Percentiles rank a stretch among this genome's conserved stretches.
phyloP scores from a whole-genome alignment of 2,888 invertebrate genomes.

The Eupithecia inturbata region DNA sequence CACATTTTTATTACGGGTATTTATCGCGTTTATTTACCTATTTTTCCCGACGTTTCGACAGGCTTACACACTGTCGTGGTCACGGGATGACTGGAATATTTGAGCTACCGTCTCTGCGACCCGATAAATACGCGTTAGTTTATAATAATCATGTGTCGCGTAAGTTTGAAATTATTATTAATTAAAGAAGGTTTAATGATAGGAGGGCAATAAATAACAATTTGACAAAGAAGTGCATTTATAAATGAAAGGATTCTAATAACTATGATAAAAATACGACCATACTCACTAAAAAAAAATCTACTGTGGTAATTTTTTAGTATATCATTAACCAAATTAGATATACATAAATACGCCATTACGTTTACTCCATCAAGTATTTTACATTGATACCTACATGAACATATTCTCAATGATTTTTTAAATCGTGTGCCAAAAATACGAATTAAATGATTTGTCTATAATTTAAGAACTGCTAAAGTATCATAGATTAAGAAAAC shows the following conservation, averaged over 20 bases:
- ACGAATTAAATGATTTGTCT: slow-evolving; percentile 35
- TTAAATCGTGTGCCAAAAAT: slow-evolving; percentile 41
- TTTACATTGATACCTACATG: background rate
- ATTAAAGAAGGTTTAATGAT: slow-evolving; percentile 3
- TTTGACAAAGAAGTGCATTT: slow-evolving; percentile 27
- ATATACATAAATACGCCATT: background rate
- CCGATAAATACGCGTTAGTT: too few species aligned
- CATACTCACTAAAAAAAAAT: background rate
- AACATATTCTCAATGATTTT: slow-evolving; percentile 6
- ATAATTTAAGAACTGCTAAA: slow-evolving; percentile 7
- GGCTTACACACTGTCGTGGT: too few species aligned
- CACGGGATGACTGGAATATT: too few species aligned
- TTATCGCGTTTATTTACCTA: too few species aligned
- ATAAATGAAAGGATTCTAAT: background rate
- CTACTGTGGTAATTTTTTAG: background rate
- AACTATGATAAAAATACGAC: background rate
- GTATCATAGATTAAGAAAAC: background rate
- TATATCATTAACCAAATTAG: background rate
- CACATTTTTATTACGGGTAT: too few species aligned
- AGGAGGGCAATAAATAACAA: background rate
- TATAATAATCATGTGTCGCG: too few species aligned
- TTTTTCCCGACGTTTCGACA: too few species aligned
- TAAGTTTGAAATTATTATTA: too few species aligned
- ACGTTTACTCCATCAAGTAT: background rate
- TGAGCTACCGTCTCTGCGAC: too few species aligned